A percentile compares a stretch with the other conserved stretches of the same genome.
These are phyloP conservation scores for Phocoena sinus DNA, from an alignment of 2,113 vertebrate genomes.

Conservation along the genomic window DNA sequence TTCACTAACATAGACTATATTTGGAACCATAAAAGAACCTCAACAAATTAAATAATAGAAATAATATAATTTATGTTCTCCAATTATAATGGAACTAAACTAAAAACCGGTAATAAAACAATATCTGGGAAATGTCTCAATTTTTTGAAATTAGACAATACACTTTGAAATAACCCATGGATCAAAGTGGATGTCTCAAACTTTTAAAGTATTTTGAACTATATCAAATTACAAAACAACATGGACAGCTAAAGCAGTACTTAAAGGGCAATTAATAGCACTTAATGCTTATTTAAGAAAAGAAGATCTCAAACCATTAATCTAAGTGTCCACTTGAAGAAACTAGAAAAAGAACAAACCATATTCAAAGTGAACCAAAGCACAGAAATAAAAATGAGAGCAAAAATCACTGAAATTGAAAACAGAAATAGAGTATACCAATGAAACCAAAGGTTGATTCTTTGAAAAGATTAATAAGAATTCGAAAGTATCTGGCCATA, in stretches of 20 bases:
- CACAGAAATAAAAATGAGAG: neutral
- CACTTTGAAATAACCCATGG: neutral
- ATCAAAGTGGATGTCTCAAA: neutral
- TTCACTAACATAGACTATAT: neutral
- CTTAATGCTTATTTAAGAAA: neutral
- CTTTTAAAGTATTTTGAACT: neutral
- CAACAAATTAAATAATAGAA: neutral
- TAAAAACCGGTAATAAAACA: neutral
- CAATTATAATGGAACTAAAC: neutral
- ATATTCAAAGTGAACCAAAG: neutral
- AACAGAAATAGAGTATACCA: neutral
- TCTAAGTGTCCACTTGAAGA: neutral
- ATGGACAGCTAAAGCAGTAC: neutral
- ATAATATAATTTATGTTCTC: neutral
- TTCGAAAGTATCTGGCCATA: neutral
- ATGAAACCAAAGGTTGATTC: neutral
- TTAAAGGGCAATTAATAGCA: neutral
- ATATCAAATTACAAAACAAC: neutral
- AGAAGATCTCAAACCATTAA: neutral
- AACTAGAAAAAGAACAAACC: neutral
- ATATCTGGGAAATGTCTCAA: neutral
- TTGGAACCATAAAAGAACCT: neutral
- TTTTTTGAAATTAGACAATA: neutral
- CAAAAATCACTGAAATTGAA: neutral
- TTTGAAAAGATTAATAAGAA: neutral